These are phyloP conservation scores for Calliopsis andreniformis DNA, from an alignment of 1,140 invertebrate species.

Conservation along the genomic window DNA sequence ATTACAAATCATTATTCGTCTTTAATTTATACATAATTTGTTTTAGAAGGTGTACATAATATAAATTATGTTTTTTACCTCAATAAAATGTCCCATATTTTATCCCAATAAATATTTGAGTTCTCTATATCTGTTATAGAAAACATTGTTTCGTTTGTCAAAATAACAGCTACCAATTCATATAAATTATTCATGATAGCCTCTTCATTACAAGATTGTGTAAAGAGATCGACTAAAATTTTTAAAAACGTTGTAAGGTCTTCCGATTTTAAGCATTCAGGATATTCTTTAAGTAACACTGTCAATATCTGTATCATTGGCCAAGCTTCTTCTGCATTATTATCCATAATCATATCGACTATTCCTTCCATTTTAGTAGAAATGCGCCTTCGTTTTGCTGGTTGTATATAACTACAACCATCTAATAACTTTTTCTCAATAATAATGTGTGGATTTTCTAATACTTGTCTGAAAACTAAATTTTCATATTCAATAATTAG, in stretches of 20 bases:
- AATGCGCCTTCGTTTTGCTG: constrained; percentile 59
- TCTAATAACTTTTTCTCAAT: constrained; percentile 14
- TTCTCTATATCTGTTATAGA: constrained; percentile 41
- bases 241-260: constrained; percentile 75
- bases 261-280: constrained; percentile 70
- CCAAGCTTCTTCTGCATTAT: constrained; percentile 60
- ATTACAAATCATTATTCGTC: constrained; percentile 32
- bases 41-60: neutral
- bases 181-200: constrained; percentile 74
- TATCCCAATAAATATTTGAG: constrained; percentile 73
- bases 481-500: constrained; percentile 14
- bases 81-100: constrained; percentile 77
- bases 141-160: constrained; percentile 69
- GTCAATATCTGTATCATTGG: constrained; percentile 68
- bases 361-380: constrained; percentile 50
- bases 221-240: constrained; percentile 72
- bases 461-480: constrained; percentile 68
- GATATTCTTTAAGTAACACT: constrained; percentile 75
- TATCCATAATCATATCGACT: constrained; percentile 59
- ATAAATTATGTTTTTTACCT: constrained; percentile 67
- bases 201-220: constrained; percentile 70
- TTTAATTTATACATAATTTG: neutral
- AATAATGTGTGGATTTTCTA: constrained; percentile 46
- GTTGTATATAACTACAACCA: constrained; percentile 34
- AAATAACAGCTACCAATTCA: constrained; percentile 69